Base-by-base conservation (phyloP, 2,888 invertebrate species). In the Eristalis intricaria region DNA sequence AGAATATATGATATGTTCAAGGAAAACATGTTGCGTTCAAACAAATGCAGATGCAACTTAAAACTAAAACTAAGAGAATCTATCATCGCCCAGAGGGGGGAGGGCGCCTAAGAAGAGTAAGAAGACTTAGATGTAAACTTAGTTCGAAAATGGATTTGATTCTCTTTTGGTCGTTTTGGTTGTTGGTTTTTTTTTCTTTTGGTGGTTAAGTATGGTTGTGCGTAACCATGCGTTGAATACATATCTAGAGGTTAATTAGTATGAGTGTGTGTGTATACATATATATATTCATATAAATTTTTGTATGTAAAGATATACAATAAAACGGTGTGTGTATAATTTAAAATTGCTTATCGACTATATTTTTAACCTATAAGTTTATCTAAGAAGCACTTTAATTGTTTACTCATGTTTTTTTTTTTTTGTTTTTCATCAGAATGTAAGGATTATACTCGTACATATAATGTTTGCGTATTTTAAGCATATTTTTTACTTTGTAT, bases 361-460 rank as follows among this genome's bases (percentile, higher is more conserved):
- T 50, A 76, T 73, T 71, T 43, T 73, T 77, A 71, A 77, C 71
- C 77, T 77, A 82, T 43, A 40, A 68, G 43, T 71, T 64, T 63
- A 60, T 83, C 83, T 83, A 83, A 77, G 68, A 83, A 83, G 83
- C 83, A 83, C 83, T 83, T 83, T 77, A 50, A 50, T 50, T 19
- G 19, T 50, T 50, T 50, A 43, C 15, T 43, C 13, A 40, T 40
- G 3, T 43, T 5, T 43, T 43, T 19, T 43, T 43, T 19, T 3
- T 26, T 26, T 26, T 26, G 26, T 43, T n/a, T 60, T 69, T 29
- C 15, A 64, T 73, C 26, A 22, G 29, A 69, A 68, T 56, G 29
- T 63, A 61, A 63, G 35, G 22, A 56, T 79, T 79, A 65, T 40
- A 23, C 61, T 71, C 68, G 29, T 61, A 26, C 50, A 35, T 66